Base-by-base conservation (phyloP, 2,797 vertebrate species). In the Anabas testudineus region DNA sequence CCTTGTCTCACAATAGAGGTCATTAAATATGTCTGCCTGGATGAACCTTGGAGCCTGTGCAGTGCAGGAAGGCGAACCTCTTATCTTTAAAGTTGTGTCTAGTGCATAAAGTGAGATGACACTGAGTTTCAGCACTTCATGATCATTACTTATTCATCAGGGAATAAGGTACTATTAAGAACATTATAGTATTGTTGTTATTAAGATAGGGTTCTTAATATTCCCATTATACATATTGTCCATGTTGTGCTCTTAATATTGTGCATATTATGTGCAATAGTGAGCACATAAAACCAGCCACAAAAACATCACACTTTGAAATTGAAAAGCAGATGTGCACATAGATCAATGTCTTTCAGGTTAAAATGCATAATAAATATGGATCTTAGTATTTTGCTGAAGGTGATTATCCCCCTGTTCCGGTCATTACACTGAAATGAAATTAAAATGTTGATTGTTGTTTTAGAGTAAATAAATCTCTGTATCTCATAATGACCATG, bases 121-220 rank as follows among this genome's bases (percentile, higher is more conserved):
- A 34, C 47, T 49, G 64, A 76, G 54, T 67, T 67, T 63, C 61
- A 78, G 74, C 76, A 74, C 71, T 89, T 72, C 62, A 58, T 12
- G 0, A 48, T 75, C 75, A 84, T 88, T 48, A 85, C 72, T 89
- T 89, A 90, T 88, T 88, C 76, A 89, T 83, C n/a, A 13, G 0
- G 78, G 61, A 71, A 83, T 49, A 82, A 74, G 67, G 24, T 30
- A 14, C 70, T 62, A 58, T 81, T 71, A 43, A 71, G 19, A 32
- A 63, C 47, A 47, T 66, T 60, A 48, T 56, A 28, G 47, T 49
- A 34, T 45, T 28, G 47, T 47, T 58, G 34, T 60, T 4, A 59
- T 79, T n/a, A 46, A 54, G 22, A 48, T 16, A 34, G 43, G 67
- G 24, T 59, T 75, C 52, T 74, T 45, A 26, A 67, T 72, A 48